phyloP scores from a whole-genome alignment of 2,113 vertebrate genomes.

The Gymnarchus niloticus region DNA sequence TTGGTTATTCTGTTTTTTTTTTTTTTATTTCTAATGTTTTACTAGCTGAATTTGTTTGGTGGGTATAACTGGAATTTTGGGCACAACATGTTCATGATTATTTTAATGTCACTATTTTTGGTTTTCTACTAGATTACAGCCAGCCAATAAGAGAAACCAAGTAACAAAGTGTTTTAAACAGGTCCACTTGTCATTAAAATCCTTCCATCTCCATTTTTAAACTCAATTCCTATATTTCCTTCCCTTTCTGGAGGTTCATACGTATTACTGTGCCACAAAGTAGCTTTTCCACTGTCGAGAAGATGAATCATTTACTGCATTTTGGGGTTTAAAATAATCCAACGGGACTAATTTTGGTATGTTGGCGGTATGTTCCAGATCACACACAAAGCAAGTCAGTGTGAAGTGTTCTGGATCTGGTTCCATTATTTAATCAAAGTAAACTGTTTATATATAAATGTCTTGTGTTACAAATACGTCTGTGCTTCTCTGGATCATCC shows the following conservation, averaged over 20 bases:
- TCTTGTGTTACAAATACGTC: slow-evolving; percentile 51
- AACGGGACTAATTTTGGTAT: background rate
- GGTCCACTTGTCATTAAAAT: background rate
- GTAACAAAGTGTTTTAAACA: background rate
- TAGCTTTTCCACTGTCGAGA: background rate
- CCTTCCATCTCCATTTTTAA: background rate
- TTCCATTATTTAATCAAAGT: slow-evolving; percentile 46
- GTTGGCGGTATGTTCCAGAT: slow-evolving; percentile 7
- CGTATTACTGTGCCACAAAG: background rate
- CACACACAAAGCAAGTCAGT: slow-evolving; percentile 5
- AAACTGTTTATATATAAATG: slow-evolving; percentile 66
- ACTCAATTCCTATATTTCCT: background rate
- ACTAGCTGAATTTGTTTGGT: slow-evolving; percentile 29
- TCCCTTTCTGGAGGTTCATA: background rate
- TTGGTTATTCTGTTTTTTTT: slow-evolving; percentile 1
- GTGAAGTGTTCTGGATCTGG: slow-evolving; percentile 39
- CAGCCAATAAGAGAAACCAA: slow-evolving; percentile 19
- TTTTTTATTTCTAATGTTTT: slow-evolving; percentile 25
- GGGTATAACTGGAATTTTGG: slow-evolving; percentile 40
- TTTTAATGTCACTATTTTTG: slow-evolving; percentile 20
- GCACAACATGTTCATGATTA: background rate
- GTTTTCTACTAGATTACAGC: background rate
- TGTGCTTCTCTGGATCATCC: slow-evolving; percentile 28
- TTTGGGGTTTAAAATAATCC: slow-evolving; percentile 14
- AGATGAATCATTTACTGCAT: background rate